Evolutionary conservation across 2,797 vertebrate species (phyloP).

Genomic region (Pangasius macronema): DNA sequence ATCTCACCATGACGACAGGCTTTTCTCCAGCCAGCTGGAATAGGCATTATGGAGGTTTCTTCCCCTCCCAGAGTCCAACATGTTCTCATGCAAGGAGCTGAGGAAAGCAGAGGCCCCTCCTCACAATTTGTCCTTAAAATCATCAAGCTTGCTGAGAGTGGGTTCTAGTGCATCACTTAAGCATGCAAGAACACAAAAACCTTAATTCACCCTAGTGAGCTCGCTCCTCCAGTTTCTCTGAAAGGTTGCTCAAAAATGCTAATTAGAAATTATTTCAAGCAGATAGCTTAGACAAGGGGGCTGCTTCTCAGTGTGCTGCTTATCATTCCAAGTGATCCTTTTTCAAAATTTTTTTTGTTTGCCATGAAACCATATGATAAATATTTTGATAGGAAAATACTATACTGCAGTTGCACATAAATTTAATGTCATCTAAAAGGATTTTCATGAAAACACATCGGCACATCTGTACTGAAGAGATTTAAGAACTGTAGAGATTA

Average conservation of each 20-base stretch:
- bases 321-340: neutral
- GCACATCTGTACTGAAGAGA: neutral
- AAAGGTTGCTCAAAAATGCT: constrained; percentile 4
- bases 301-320: neutral
- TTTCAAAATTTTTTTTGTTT: neutral
- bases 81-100: constrained; percentile 23
- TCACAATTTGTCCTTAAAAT: neutral
- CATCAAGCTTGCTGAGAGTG: neutral
- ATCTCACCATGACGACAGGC: constrained; percentile 50
- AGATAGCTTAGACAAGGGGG: neutral
- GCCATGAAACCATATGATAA: neutral
- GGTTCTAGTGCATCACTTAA: neutral
- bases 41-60: constrained; percentile 26
- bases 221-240: neutral
- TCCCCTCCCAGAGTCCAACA: constrained; percentile 23
- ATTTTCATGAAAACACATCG: neutral
- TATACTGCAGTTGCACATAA: neutral
- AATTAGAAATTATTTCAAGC: neutral
- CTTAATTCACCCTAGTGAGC: neutral
- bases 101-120: neutral
- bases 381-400: neutral
- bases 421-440: neutral
- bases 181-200: constrained; percentile 1
- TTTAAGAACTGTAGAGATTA: neutral
- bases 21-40: constrained; percentile 51